Evolutionary conservation across 2,888 invertebrate genomes (phyloP).

Genomic region (Nebria salina): DNA sequence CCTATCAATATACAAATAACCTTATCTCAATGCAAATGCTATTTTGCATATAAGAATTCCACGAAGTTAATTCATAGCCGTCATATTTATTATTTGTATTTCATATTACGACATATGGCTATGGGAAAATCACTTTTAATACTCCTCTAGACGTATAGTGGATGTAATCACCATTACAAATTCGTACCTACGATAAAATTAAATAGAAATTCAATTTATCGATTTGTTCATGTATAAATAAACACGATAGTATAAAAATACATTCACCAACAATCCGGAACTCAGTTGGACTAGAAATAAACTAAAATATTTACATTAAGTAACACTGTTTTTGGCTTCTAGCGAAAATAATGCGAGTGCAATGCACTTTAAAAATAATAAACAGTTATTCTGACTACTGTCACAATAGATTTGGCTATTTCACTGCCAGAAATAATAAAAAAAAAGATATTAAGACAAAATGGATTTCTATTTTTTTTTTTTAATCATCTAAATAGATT

Average conservation of each 20-base stretch:
- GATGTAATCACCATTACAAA: too few species aligned
- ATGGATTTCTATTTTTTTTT: too few species aligned
- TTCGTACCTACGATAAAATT: not conserved
- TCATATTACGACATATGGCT: too few species aligned
- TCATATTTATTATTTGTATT: not conserved
- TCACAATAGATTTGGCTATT: not conserved
- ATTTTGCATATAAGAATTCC: not conserved
- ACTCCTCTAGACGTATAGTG: too few species aligned
- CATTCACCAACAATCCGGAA: not conserved
- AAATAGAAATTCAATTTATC: not conserved
- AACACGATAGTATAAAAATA: not conserved
- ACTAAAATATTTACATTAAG: not conserved
- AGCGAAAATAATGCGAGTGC: not conserved
- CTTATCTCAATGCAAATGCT: not conserved
- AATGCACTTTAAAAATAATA: not conserved
- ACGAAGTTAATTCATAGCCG: not conserved
- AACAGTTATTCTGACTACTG: not conserved
- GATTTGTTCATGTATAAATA: not conserved
- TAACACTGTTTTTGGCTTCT: not conserved
- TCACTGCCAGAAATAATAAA: not conserved
- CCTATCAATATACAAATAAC: not conserved
- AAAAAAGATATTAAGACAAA: too few species aligned
- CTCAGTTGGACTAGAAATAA: not conserved
- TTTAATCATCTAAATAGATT: too few species aligned
- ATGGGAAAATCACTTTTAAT: too few species aligned